Evolutionary conservation across 1,140 invertebrate genomes (phyloP).

Genomic region (Limonius californicus): DNA sequence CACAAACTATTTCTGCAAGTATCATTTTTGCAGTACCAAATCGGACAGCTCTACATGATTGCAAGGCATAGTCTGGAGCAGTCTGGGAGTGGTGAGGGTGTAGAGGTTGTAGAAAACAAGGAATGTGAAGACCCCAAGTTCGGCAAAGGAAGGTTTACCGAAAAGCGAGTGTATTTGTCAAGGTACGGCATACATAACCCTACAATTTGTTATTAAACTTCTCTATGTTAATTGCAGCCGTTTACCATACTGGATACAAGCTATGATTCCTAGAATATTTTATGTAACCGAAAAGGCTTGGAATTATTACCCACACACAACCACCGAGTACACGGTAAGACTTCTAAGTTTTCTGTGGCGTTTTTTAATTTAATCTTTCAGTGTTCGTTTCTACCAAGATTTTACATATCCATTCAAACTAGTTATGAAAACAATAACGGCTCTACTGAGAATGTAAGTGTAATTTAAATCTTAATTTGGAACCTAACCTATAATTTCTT

Average conservation of each 20-base stretch:
- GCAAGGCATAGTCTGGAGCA: slow-evolving; percentile 89
- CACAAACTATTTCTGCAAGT: too few species aligned
- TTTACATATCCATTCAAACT: slow-evolving; percentile 83
- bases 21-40: slow-evolving; percentile 81
- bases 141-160: slow-evolving; percentile 84
- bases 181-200: too few species aligned
- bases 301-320: slow-evolving; percentile 93
- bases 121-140: slow-evolving; percentile 74
- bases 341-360: too few species aligned
- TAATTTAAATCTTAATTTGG: slow-evolving; percentile 10
- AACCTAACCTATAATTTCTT: slow-evolving; percentile 32
- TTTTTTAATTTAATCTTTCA: slow-evolving; percentile 58
- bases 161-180: slow-evolving; percentile 88
- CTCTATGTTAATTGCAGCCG: slow-evolving; percentile 56
- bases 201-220: background rate
- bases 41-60: slow-evolving; percentile 94
- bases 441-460: slow-evolving; percentile 80
- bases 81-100: slow-evolving; percentile 85
- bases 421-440: slow-evolving; percentile 90
- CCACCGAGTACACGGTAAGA: slow-evolving; percentile 72
- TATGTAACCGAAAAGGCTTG: slow-evolving; percentile 92
- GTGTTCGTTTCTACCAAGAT: slow-evolving; percentile 91
- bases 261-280: slow-evolving; percentile 83
- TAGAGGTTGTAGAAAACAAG: slow-evolving; percentile 83
- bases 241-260: slow-evolving; percentile 85